A percentile compares a stretch with the other conserved stretches of the same genome.
Evolutionary conservation across 2,113 vertebrate genomes (phyloP).

Genomic region (Upupa epops): DNA sequence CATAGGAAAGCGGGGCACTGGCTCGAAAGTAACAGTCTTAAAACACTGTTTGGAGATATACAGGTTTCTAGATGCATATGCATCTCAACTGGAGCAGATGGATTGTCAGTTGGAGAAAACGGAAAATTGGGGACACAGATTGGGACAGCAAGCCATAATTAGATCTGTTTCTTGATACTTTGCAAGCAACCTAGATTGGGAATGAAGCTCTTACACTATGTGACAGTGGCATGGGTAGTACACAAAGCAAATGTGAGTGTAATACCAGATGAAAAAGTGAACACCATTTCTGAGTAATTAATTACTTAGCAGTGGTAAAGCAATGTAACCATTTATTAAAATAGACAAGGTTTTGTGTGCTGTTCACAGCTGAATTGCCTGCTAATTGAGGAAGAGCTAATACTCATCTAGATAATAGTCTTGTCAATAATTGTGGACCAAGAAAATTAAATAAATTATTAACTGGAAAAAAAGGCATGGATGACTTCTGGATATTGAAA

Average conservation of each 20-base stretch:
- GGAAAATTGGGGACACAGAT: not conserved
- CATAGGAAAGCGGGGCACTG: not conserved
- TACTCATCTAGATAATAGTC: conserved; percentile 27
- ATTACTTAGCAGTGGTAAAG: conserved; percentile 7
- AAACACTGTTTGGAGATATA: not conserved
- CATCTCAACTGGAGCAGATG: not conserved
- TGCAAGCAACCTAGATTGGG: not conserved
- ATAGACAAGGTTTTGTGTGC: conserved; percentile 37
- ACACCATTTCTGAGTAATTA: conserved; percentile 29
- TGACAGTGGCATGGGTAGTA: not conserved
- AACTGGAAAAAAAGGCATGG: not conserved
- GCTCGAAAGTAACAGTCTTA: not conserved
- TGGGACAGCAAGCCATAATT: not conserved
- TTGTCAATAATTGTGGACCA: conserved; percentile 41
- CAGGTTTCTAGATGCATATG: not conserved
- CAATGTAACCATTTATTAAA: conserved; percentile 59
- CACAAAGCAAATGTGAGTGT: not conserved
- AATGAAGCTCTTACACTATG: not conserved
- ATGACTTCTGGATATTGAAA: conserved; percentile 19
- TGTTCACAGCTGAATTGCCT: conserved; percentile 45
- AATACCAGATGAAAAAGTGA: not conserved
- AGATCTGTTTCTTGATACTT: not conserved
- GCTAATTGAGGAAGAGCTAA: conserved; percentile 48
- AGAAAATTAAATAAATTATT: conserved; percentile 50
- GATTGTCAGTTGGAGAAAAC: not conserved